A percentile compares a stretch with the other conserved stretches of the same genome.
Conservation (phyloP, 2,113 vertebrate species). For the Struthidea cinerea region DNA sequence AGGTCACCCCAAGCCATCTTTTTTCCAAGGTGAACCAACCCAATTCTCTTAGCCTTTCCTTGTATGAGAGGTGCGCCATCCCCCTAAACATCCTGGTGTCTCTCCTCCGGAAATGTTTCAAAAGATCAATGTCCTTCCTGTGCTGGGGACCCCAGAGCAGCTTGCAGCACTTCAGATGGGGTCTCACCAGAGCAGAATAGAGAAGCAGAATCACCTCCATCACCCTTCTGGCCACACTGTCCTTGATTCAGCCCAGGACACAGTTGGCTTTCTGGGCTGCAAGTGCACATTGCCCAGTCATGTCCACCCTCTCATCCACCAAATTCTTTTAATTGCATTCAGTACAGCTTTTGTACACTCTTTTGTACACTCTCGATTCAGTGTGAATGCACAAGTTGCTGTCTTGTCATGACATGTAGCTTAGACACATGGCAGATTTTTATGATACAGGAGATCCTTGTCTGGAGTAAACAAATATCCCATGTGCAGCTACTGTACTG, state of each 20-base stretch:
- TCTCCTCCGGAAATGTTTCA: not conserved
- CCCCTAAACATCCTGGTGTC: not conserved
- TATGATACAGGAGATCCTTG: not conserved
- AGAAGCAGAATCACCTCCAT: not conserved
- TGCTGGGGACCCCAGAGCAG: not conserved
- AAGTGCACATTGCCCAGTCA: not conserved
- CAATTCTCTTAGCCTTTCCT: not conserved
- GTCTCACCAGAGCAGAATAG: not conserved
- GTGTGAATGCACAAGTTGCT: not conserved
- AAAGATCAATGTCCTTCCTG: not conserved
- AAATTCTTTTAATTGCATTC: not conserved
- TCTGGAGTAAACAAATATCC: not conserved
- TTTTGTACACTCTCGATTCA: not conserved
- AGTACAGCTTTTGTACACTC: not conserved
- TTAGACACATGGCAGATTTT: not conserved
- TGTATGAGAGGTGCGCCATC: not conserved
- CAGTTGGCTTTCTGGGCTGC: not conserved
- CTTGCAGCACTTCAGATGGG: not conserved
- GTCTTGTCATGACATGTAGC: not conserved
- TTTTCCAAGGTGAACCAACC: not conserved
- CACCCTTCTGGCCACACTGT: not conserved
- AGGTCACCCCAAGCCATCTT: rapidly evolving
- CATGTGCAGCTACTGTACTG: not conserved
- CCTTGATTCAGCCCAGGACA: not conserved
- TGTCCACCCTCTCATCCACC: not conserved